Evolutionary conservation across 1,140 invertebrate species (phyloP), one percentile per base, ranked within the genome.

Genomic region (Drosophila subpulchrella): DNA sequence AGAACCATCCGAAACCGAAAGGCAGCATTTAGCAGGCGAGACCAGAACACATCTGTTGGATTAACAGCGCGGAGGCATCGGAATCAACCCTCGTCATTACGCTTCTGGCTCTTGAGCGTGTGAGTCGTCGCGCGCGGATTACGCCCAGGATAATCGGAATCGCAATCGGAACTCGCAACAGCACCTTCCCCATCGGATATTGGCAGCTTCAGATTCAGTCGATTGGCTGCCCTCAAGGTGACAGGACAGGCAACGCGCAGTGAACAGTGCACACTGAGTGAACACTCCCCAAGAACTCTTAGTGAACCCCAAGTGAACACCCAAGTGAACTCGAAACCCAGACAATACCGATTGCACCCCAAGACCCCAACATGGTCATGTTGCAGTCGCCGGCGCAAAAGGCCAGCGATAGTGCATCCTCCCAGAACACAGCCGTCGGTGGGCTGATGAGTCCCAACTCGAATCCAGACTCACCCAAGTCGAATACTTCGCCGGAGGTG

Each of bases 181-280:
- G 63, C 60, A 5, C 27, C 27, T 15, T 39, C 57, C 15, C 36
- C 56, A 30, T 50, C 27, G 41, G 73, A 71, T 84, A 85, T 78
- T 81, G 75, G 61, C 56, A 73, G 72, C 56, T 70, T 81, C 68
- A 56, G 68, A 90, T 53, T 53, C 90, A 91, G 90, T 91, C 90
- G 78, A 89, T 91, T 90, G 90, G 76, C 86, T 91, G 90, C 83
- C 67, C 84, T 84, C 90, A 78, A 85, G 82, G 74, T 79, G 83
- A 91, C 74, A 85, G 81, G 76, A 85, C 67, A 84, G 74, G 56
- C 63, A 75, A 17, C 80, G 80, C 84, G 84, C 76, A 67, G 48
- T 54, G 70, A 78, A 32, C 36, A 27, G 34, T 10, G 11, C 6
- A 36, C 38, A 39, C 11, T 13, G 4, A 38, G 36, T 38, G 36